Evolutionary conservation across 1,140 invertebrate species (phyloP), one percentile per base, ranked within the genome.

Genomic region (Neodiprion virginianus): DNA sequence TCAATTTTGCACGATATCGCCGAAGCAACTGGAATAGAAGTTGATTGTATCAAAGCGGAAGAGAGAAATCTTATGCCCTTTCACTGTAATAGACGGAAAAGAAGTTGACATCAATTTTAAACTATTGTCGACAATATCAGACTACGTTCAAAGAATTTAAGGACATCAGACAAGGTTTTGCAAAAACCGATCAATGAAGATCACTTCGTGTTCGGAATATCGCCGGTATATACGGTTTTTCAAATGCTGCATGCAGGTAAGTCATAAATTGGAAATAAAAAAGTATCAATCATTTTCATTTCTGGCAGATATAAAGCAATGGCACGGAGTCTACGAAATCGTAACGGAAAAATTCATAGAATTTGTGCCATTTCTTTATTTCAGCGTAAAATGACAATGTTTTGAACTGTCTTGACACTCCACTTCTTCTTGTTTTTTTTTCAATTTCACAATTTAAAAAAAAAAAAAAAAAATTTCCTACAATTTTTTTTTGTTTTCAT

Each of bases 71-170:
- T 73, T 53, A n/a, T 53, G 50, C 50, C 50, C 50, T 53, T 11
- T 2, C 10, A 53, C 50, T 14, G n/a, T 53, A 53, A 10, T 53
- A 1, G 50, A 53, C 50, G 50, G 50, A 53, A 53, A 53, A 53
- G n/a, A 53, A 53, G n/a, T 53, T 53, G 1, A 53, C 50, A 53
- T 53, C 50, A n/a, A 53, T 53, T 53, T 53, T 14, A 53, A 53
- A 11, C 50, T 53, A 11, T 10, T 53, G 17, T 21, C 17, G 17
- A 21, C 17, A 21, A 21, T 21, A 0, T 21, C 17, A 21, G 17
- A 21, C 23, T 53, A 82, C 80, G 1, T 81, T 79, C 21, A 79
- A 78, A 75, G 23, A 76, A 23, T 81, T 79, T 71, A 81, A 81
- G 72, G 67, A 80, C 74, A 53, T 53, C 17, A 1, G 50, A 53